Base-by-base conservation (phyloP, 1,140 invertebrate genomes). In the Pinna nobilis region DNA sequence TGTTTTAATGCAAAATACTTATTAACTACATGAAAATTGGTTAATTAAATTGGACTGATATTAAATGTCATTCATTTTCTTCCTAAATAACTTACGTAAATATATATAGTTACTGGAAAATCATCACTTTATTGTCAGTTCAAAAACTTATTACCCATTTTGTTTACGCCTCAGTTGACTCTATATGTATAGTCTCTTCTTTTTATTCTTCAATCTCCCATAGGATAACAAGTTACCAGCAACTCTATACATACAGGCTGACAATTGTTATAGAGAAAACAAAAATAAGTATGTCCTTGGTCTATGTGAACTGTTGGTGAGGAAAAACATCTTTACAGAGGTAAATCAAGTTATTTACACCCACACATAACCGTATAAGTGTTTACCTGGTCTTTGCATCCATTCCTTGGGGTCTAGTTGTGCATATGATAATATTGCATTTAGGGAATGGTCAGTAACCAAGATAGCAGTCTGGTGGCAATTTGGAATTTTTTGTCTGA, bases 231-330 rank as follows among this genome's bases (percentile, higher is more conserved):
- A 15, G 18, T 44, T 77, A 15, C 76, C 71, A 23, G 28, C 47
- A 32, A 49, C 55, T 11, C 37, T 77, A 1, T 77, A 74, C 25
- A 28, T 77, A 9, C 76, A 74, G 64, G 76, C 70, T 23, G 76
- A 77, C 51, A 74, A 74, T 32, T 74, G 70, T 41, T 61, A 28
- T 6, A 63, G 76, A 35, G 76, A 77, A 74, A 77, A 77, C 57
- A 77, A 77, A 49, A 77, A 77, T 51, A 64, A 44, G 37, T 74
- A 35, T 37, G 60, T 74, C 20, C 35, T 77, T 35, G 65, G 59
- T 6, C 69, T 77, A 47, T 63, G 57, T 37, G 63, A 69, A 41
- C 41, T 77, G 35, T 37, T 73, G 6, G 65, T 77, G 3, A 15
- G 23, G 15, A 7, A 59, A 33, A 32, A 69, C n/a, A 65, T 77